A percentile compares a stretch with the other conserved stretches of the same genome.
These are phyloP conservation scores for Dicycla oo DNA, from an alignment of 2,888 invertebrate genomes.

Conservation along the genomic window DNA sequence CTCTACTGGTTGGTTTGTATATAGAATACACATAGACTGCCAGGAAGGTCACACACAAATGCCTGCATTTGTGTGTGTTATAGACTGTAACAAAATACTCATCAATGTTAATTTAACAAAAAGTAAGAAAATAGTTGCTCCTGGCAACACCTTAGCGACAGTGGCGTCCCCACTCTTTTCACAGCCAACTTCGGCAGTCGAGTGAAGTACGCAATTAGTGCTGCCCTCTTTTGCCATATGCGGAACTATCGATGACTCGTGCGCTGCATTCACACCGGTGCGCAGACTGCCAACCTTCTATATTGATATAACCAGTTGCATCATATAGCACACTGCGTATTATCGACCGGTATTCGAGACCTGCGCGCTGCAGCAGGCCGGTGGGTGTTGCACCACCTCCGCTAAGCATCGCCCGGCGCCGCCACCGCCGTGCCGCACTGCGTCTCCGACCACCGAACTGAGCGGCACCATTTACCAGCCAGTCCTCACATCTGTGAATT, in stretches of 20 bases:
- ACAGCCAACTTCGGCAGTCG: not conserved
- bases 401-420: not conserved
- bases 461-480: slow-evolving; percentile 5
- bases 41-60: not conserved
- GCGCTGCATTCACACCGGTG: not conserved
- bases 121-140: not conserved
- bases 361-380: slow-evolving; percentile 31
- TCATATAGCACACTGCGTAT: slow-evolving; percentile 30
- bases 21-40: not conserved
- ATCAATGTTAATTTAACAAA: not conserved
- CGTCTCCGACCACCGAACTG: slow-evolving; percentile 13
- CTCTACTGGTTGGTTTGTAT: not conserved
- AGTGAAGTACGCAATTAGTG: not conserved
- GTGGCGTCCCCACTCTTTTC: not conserved
- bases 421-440: slow-evolving; percentile 17
- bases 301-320: slow-evolving; percentile 2
- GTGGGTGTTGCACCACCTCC: slow-evolving; percentile 23
- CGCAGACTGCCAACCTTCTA: not conserved
- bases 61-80: not conserved
- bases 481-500: not conserved
- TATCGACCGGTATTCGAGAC: slow-evolving; percentile 22
- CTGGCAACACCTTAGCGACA: not conserved
- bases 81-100: not conserved
- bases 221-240: not conserved
- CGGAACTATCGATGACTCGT: not conserved